These are phyloP conservation scores for Flexamia atlantica DNA, from an alignment of 2,888 invertebrate species.

Conservation along the genomic window DNA sequence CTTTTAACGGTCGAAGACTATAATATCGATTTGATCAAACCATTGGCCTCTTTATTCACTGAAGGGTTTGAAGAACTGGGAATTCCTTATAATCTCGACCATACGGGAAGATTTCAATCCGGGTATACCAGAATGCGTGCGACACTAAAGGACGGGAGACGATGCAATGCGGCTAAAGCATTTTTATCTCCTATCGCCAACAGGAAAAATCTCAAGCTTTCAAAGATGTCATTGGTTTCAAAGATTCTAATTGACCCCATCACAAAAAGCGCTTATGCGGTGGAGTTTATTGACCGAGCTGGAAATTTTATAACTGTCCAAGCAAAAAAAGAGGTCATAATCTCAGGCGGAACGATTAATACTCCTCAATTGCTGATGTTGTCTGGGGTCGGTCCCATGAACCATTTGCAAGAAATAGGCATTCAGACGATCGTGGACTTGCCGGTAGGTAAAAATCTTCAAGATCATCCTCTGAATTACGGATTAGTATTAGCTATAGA, in stretches of 20 bases:
- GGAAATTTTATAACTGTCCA: constrained; percentile 75
- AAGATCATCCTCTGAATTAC: constrained; percentile 65
- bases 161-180: constrained; percentile 68
- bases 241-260: constrained; percentile 77
- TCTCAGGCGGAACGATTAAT: constrained; percentile 88
- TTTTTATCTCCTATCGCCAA: constrained; percentile 66
- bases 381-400: constrained; percentile 66
- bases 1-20: constrained; percentile 76
- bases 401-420: constrained; percentile 77
- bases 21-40: constrained; percentile 65
- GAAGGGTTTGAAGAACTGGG: constrained; percentile 66
- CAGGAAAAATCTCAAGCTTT: constrained; percentile 78
- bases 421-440: constrained; percentile 79
- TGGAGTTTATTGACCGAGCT: constrained; percentile 76
- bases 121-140: constrained; percentile 66
- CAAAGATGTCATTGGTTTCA: constrained; percentile 77
- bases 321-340: constrained; percentile 83
- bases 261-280: constrained; percentile 77
- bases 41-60: constrained; percentile 66
- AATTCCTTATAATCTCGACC: constrained; percentile 70
- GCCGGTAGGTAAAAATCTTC: constrained; percentile 80
- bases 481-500: constrained; percentile 62
- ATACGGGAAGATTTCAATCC: constrained; percentile 62
- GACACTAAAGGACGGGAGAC: constrained; percentile 64
- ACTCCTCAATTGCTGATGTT: constrained; percentile 76